Evolutionary conservation across 2,113 vertebrate genomes (phyloP).

Genomic region (Noctilio leporinus): DNA sequence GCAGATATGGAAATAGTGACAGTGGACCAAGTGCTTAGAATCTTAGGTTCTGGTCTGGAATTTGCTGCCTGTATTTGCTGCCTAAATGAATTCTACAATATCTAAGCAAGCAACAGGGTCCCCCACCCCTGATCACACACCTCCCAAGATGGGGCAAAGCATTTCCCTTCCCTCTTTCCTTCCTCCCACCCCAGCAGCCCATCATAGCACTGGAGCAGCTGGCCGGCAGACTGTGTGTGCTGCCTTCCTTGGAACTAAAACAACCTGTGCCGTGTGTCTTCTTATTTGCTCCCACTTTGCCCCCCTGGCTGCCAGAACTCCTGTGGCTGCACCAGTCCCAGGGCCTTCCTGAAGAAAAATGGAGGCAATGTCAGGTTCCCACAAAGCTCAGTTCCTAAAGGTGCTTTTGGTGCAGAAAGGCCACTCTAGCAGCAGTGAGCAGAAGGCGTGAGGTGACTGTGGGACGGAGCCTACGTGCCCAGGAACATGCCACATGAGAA

Average conservation of each 20-base stretch:
- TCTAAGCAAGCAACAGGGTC: not conserved
- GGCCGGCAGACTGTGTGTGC: not conserved
- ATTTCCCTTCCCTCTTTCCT: too few species aligned
- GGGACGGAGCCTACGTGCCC: not conserved
- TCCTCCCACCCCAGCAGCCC: not conserved
- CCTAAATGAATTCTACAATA: not conserved
- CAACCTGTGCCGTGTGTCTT: not conserved
- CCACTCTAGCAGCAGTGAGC: too few species aligned
- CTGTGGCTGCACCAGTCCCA: not conserved
- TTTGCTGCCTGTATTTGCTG: not conserved
- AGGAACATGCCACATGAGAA: not conserved
- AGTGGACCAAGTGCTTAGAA: not conserved
- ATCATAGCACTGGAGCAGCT: not conserved
- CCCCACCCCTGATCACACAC: not conserved
- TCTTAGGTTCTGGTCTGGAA: not conserved
- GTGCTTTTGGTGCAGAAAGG: not conserved
- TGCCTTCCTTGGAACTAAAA: not conserved
- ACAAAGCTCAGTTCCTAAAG: not conserved
- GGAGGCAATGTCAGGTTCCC: not conserved
- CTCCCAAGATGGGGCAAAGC: not conserved
- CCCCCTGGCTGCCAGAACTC: not conserved
- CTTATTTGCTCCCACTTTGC: not conserved
- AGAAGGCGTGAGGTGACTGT: not conserved
- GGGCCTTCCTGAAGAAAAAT: not conserved
- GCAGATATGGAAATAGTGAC: not conserved